Conservation (phyloP, 2,797 vertebrate species). For the Bradypus variegatus region DNA sequence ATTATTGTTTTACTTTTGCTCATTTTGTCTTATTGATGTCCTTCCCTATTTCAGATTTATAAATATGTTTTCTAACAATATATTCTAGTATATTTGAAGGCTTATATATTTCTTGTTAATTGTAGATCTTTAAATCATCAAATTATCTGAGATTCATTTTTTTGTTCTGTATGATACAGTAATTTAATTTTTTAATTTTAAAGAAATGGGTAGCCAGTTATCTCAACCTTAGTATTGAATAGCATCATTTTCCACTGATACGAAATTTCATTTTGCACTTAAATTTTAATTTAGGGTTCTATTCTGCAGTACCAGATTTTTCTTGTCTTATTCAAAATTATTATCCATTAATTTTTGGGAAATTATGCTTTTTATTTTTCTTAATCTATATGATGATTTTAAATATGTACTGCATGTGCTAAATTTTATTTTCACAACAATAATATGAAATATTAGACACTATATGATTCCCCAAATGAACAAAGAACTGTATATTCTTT, state of each 20-base stretch:
- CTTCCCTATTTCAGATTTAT: not conserved
- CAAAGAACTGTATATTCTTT: not conserved
- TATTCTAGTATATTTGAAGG: not conserved
- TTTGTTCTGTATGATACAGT: not conserved
- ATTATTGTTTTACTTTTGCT: not conserved
- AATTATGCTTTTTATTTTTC: not conserved
- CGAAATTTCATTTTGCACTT: not conserved
- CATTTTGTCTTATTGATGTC: not conserved
- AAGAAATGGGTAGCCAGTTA: not conserved
- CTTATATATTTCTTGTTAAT: not conserved
- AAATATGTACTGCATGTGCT: not conserved
- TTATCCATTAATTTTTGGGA: not conserved
- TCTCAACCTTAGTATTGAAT: not conserved
- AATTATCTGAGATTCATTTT: not conserved
- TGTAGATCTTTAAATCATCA: not conserved
- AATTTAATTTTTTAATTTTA: conserved; percentile 5
- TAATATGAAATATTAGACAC: not conserved
- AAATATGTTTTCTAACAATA: not conserved
- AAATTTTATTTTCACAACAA: not conserved
- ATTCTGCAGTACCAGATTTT: not conserved
- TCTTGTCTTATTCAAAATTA: not conserved
- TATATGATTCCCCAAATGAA: not conserved
- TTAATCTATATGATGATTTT: not conserved
- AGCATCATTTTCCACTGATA: not conserved
- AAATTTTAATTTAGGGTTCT: not conserved